phyloP scores from a whole-genome alignment of 30 jellyfish, hydroid and myxozoan genomes.

The Catostylus mosaicus region DNA sequence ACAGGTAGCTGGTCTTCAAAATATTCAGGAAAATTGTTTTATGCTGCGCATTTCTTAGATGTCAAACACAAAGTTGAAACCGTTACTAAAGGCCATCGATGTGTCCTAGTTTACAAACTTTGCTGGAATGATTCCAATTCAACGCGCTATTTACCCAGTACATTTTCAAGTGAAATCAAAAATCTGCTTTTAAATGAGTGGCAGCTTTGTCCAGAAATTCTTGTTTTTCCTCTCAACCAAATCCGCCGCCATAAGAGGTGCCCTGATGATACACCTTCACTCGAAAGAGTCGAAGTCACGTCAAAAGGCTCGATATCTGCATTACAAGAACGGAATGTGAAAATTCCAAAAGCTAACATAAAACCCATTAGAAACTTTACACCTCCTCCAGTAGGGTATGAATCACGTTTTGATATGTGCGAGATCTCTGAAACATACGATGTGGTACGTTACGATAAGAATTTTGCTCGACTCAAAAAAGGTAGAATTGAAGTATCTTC shows the following conservation, averaged over 20 bases:
- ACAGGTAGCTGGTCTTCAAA: neutral
- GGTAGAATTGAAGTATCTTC: too few relatives aligned
- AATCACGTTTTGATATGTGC: too few relatives aligned
- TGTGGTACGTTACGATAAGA: too few relatives aligned
- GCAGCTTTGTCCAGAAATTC: neutral
- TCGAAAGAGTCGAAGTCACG: constrained; percentile 5
- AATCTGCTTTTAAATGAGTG: neutral
- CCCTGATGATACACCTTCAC: neutral
- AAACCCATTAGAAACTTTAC: neutral
- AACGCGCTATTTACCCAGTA: neutral
- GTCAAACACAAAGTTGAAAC: constrained; percentile 28
- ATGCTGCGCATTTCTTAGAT: constrained; percentile 51
- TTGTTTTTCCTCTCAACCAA: constrained; percentile 13
- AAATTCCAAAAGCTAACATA: neutral
- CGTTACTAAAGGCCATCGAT: constrained; percentile 20
- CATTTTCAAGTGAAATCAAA: neutral
- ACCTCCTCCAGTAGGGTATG: constrained; percentile 7
- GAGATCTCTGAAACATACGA: too few relatives aligned
- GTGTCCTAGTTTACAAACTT: constrained; percentile 22
- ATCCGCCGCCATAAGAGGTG: neutral
- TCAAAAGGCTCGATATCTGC: constrained; percentile 2
- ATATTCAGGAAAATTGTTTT: neutral
- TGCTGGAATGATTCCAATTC: constrained; percentile 3
- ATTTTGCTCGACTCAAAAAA: too few relatives aligned
- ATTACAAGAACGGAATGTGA: neutral